Evolutionary conservation across 2,888 invertebrate species (phyloP).

Genomic region (Serripes groenlandicus): DNA sequence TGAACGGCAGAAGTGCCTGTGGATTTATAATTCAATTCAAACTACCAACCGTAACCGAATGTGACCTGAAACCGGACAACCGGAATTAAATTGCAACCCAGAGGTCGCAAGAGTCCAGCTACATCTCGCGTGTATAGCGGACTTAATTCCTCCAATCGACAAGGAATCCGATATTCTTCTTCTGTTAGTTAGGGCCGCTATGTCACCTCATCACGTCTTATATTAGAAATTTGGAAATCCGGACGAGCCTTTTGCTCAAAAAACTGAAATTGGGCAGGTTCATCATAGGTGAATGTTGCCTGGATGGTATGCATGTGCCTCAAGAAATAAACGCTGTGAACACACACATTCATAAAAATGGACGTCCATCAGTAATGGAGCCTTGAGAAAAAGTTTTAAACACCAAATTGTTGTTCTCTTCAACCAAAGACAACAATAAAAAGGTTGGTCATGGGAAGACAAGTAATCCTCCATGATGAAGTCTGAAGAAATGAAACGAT

Average conservation of each 20-base stretch:
- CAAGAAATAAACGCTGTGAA: conserved; percentile 17
- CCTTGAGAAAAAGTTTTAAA: conserved; percentile 22
- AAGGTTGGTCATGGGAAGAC: conserved; percentile 42
- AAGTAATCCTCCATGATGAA: conserved; percentile 32
- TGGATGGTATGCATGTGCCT: conserved; percentile 26
- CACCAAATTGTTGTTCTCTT: conserved; percentile 26
- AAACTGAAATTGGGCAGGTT: conserved; percentile 27
- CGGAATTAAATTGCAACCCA: conserved; percentile 27
- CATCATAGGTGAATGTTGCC: conserved; percentile 37
- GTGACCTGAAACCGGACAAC: conserved; percentile 37
- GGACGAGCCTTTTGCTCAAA: conserved; percentile 24
- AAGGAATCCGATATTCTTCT: conserved; percentile 3
- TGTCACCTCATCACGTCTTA: conserved; percentile 23
- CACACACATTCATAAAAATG: conserved; percentile 32
- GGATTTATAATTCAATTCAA: background rate
- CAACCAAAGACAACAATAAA: conserved; percentile 36
- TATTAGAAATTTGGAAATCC: conserved; percentile 12
- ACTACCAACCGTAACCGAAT: conserved; percentile 35
- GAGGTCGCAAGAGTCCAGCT: background rate
- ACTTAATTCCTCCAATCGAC: conserved; percentile 6
- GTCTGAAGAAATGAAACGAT: conserved; percentile 27
- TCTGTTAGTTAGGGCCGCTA: conserved; percentile 19
- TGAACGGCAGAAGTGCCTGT: background rate
- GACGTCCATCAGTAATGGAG: conserved; percentile 11
- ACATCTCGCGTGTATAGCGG: background rate